Evolutionary conservation across 1,140 invertebrate species (phyloP).

Genomic region (Drosophila azteca): DNA sequence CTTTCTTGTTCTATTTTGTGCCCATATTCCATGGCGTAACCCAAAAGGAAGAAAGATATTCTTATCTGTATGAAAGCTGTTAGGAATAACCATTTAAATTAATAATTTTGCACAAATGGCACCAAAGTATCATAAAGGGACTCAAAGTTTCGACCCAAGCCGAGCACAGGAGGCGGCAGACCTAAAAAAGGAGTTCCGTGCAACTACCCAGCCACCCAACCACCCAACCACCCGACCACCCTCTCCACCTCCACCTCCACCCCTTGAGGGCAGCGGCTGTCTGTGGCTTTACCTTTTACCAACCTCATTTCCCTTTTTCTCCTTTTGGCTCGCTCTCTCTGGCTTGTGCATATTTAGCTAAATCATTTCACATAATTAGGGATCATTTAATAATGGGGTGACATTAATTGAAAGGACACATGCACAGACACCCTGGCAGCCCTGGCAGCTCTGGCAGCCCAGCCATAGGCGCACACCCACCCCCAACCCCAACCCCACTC

Average conservation of each 20-base stretch:
- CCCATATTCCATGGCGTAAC: not conserved
- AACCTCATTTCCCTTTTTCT: constrained; percentile 23
- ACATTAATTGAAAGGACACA: constrained; percentile 81
- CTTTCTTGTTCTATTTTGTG: not conserved
- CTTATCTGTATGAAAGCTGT: constrained; percentile 46
- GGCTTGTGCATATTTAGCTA: constrained; percentile 75
- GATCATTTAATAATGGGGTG: constrained; percentile 84
- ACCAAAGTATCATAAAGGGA: constrained; percentile 82
- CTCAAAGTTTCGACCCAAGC: constrained; percentile 34
- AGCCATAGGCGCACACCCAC: constrained; percentile 6
- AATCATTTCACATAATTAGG: constrained; percentile 84
- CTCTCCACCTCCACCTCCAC: not conserved
- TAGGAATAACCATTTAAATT: constrained; percentile 69
- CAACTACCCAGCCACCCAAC: constrained; percentile 15
- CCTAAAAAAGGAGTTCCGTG: constrained; percentile 27
- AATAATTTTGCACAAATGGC: constrained; percentile 68
- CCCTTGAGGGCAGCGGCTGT: constrained; percentile 42
- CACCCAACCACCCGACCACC: not conserved
- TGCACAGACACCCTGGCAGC: constrained; percentile 21
- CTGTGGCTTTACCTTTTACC: constrained; percentile 65
- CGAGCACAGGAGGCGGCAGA: not conserved
- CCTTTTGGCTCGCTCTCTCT: constrained; percentile 28
- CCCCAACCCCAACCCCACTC: constrained; percentile 7
- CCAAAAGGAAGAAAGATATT: constrained; percentile 6
- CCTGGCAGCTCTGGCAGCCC: constrained; percentile 25